These are phyloP conservation scores for Harpagifer antarcticus DNA, from an alignment of 2,797 vertebrate genomes.

Conservation along the genomic window DNA sequence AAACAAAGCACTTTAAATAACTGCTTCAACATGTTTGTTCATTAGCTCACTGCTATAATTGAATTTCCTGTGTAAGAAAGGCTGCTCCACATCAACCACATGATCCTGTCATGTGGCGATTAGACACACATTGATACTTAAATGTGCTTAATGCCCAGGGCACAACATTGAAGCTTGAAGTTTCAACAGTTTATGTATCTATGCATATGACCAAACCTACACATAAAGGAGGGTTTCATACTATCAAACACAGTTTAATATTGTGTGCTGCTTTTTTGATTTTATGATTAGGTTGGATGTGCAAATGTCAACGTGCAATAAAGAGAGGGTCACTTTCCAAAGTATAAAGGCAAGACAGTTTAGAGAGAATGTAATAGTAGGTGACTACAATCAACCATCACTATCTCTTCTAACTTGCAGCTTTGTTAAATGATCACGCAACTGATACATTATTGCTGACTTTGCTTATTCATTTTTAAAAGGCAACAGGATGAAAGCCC, in stretches of 20 bases:
- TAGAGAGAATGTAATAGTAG: conserved; percentile 2
- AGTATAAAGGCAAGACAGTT: conserved; percentile 12
- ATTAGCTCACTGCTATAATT: conserved; percentile 18
- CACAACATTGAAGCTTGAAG: not conserved
- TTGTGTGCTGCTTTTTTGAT: not conserved
- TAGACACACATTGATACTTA: conserved; percentile 17
- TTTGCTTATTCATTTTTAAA: conserved; percentile 54
- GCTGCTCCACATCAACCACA: conserved; percentile 19
- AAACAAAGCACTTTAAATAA: not conserved
- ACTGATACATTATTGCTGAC: conserved; percentile 58
- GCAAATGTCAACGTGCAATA: conserved; percentile 1
- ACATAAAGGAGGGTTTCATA: not conserved
- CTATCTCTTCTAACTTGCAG: conserved; percentile 16
- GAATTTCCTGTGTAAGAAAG: conserved; percentile 20
- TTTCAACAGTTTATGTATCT: not conserved
- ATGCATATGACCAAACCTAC: not conserved
- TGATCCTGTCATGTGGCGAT: conserved; percentile 27
- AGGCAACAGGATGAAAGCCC: conserved; percentile 42
- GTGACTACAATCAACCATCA: conserved; percentile 15
- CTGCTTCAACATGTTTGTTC: not conserved
- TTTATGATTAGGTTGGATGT: not conserved
- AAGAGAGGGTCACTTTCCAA: conserved; percentile 8
- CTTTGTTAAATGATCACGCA: conserved; percentile 51
- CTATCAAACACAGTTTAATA: not conserved
- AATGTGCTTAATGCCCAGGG: not conserved